Evolutionary conservation across 1,140 invertebrate species (phyloP).

Genomic region (Apis dorsata): DNA sequence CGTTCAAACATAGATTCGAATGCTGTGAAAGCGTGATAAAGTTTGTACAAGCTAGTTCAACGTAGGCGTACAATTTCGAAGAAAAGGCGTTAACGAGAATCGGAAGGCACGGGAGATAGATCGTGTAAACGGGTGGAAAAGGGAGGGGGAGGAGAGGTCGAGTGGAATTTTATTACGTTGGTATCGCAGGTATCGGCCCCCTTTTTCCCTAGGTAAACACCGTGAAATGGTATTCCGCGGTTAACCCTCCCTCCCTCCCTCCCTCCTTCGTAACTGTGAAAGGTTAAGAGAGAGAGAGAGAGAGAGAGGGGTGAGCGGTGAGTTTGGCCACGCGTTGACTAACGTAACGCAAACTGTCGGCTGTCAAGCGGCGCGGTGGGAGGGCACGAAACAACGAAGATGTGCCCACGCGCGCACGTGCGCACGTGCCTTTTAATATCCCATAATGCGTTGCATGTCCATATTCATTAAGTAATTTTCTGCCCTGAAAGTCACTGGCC

Average conservation of each 20-base stretch:
- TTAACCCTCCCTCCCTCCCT: not conserved
- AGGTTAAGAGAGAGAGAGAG: not conserved
- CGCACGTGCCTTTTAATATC: conserved; percentile 75
- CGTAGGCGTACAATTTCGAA: not conserved
- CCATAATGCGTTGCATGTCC: conserved; percentile 77
- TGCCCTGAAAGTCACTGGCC: conserved; percentile 43
- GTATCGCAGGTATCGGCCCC: not conserved
- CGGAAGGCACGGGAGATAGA: not conserved
- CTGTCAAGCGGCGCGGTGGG: conserved; percentile 57
- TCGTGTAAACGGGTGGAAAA: not conserved
- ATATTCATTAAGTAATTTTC: conserved; percentile 79
- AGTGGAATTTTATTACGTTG: conserved; percentile 18
- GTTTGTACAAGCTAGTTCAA: no score
- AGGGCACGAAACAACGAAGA: conserved; percentile 39
- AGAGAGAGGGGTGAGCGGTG: not conserved
- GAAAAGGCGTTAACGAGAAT: not conserved
- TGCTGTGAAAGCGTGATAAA: no score
- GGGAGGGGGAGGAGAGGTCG: not conserved
- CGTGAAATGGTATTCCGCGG: conserved; percentile 22
- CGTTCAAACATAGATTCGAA: no score
- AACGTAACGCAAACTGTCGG: conserved; percentile 61
- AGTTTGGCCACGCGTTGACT: conserved; percentile 30
- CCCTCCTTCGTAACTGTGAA: no score
- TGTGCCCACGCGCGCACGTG: conserved; percentile 68
- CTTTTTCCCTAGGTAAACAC: conserved; percentile 44